These are phyloP conservation scores for Apis laboriosa DNA, from an alignment of 1,140 invertebrate species.

Conservation along the genomic window DNA sequence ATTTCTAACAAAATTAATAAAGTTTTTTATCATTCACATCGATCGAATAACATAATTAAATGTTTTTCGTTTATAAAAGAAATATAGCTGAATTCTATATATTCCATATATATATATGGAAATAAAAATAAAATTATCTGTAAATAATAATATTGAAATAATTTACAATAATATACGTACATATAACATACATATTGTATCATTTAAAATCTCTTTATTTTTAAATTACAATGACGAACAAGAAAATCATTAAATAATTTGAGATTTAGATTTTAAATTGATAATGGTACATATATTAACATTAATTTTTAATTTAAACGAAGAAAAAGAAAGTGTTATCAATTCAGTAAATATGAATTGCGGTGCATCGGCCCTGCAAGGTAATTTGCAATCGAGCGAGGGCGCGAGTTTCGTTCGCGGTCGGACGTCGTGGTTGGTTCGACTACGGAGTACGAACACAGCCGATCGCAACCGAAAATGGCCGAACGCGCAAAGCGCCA, in stretches of 20 bases:
- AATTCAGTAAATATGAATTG: conserved; percentile 39
- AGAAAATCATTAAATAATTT: not conserved
- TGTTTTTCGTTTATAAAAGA: not conserved
- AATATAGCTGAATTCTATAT: no score
- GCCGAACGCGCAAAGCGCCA: conserved; percentile 64
- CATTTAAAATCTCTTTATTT: not conserved
- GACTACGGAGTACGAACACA: conserved; percentile 48
- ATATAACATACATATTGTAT: no score
- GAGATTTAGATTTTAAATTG: not conserved
- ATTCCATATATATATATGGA: no score
- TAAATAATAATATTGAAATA: not conserved
- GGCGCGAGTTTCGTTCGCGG: conserved; percentile 42
- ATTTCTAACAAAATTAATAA: conserved; percentile 29
- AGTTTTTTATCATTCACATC: not conserved
- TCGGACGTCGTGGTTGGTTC: conserved; percentile 46
- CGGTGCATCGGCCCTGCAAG: conserved; percentile 43
- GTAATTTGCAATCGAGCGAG: conserved; percentile 51
- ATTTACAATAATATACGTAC: not conserved
- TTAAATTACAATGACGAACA: not conserved
- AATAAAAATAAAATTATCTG: no score
- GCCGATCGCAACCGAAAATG: conserved; percentile 46
- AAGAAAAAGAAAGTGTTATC: conserved; percentile 1
- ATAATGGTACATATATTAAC: not conserved
- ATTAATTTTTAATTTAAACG: not conserved
- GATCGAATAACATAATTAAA: not conserved